Base-by-base conservation (phyloP, 2,113 vertebrate genomes). In the Bos javanicus region DNA sequence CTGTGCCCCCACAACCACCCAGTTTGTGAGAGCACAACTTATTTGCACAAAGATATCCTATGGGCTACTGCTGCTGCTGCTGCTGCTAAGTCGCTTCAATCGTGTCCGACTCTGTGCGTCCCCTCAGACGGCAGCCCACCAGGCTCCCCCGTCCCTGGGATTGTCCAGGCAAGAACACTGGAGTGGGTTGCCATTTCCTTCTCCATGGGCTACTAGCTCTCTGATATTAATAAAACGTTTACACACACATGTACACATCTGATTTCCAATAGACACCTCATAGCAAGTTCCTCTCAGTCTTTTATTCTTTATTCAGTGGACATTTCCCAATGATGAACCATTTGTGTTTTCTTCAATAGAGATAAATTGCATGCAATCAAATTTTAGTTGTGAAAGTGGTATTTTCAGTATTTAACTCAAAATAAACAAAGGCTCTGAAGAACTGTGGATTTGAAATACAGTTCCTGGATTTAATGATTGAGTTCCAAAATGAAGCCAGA, bases 341-440 rank as follows among this genome's bases (percentile, higher is more conserved):
- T 57, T 67, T 26, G 39, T 94, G 5, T 92, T 97, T 94, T 64
- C 57, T 46, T 86, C 26, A 76, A 74, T 36, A 52, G 36, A 91
- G 59, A 82, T 54, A 60, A 90, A 90, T 52, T 82, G 8, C 46
- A 52, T 74, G 62, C 39, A 64, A 25, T 57, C 12, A 88, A 71
- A 2, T 64, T 92, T 67, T 78, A 91, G 2, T 83, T 96, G 39
- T 17, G 16, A 16, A 87, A 96, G 19, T 57, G 46, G 17, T 39
- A 50, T 85, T 59, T 93, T 92, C 21, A 84, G 14, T 39, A 50
- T 94, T 94, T 90, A 94, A 81, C 50, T 83, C 59, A 87, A 94
- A 78, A 85, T 81, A 25, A 87, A 74, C 52, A 28, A 97, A 82
- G 15, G 9, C 5, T n/a, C 13, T 50, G 28, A 82, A 82, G 71